Evolutionary conservation across 2,113 vertebrate genomes (phyloP).

Genomic region (Elachura formosa): DNA sequence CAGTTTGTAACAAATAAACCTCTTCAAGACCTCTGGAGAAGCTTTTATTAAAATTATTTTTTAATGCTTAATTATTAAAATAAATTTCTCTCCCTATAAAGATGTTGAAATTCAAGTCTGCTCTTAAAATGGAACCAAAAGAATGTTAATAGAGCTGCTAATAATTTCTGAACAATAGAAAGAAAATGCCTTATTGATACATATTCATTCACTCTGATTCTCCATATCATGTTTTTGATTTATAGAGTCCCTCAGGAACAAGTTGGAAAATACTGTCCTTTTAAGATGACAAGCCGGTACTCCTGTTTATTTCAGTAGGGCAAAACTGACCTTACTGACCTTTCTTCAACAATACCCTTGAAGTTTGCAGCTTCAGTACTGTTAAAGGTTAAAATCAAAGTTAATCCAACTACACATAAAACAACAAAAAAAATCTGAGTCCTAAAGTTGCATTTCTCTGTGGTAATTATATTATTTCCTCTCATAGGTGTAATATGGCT

Average conservation of each 20-base stretch:
- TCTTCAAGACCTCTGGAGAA: not conserved
- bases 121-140: not conserved
- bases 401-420: not conserved
- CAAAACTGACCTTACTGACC: not conserved
- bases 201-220: not conserved
- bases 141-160: not conserved
- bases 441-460: not conserved
- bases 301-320: not conserved
- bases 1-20: not conserved
- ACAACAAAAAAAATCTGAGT: not conserved
- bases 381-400: not conserved
- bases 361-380: not conserved
- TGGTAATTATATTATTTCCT: not conserved
- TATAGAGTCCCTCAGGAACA: not conserved
- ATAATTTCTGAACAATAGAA: not conserved
- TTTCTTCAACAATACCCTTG: not conserved
- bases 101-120: not conserved
- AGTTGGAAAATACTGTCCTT: not conserved
- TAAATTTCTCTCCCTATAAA: not conserved
- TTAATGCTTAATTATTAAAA: not conserved
- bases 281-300: not conserved
- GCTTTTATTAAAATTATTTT: not conserved
- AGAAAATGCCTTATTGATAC: not conserved
- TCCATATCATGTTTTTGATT: not conserved
- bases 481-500: not conserved